Conservation (phyloP, 2,888 invertebrate genomes). For the Acanthacorydalis orientalis region DNA sequence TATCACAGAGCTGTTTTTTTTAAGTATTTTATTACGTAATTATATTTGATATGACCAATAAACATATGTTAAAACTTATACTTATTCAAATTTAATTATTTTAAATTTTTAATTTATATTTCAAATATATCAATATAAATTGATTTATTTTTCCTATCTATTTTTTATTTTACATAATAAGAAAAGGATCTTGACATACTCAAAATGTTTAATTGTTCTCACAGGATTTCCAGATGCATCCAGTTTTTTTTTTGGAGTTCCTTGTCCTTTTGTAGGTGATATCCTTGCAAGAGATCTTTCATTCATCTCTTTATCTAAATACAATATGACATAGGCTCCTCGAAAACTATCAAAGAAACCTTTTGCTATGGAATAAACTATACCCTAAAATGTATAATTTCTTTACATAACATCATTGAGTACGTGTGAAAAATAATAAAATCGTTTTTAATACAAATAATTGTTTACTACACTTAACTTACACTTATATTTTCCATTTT, state of each 20-base stretch:
- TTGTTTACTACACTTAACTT: no score
- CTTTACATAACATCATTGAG: no score
- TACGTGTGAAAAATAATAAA: no score
- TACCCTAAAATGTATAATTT: constrained; percentile 34
- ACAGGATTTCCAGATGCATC: constrained; percentile 20
- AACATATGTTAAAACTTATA: constrained; percentile 1
- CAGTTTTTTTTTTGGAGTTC: constrained; percentile 25
- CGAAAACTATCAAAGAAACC: constrained; percentile 66
- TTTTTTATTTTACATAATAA: constrained; percentile 2
- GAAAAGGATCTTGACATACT: constrained; percentile 25
- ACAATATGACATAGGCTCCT: constrained; percentile 58
- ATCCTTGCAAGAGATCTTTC: constrained; percentile 38
- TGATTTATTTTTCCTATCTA: not conserved
- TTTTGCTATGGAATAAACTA: constrained; percentile 44
- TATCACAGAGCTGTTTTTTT: no score
- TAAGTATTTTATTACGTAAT: no score
- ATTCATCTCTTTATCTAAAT: constrained; percentile 64
- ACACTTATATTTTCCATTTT: no score
- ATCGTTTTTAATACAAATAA: no score
- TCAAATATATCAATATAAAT: not conserved
- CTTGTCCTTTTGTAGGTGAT: constrained; percentile 31
- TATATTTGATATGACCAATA: not conserved
- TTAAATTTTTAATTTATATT: not conserved
- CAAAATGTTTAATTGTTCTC: constrained; percentile 25
- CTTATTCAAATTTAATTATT: not conserved